These are phyloP conservation scores for Altica lythri DNA, from an alignment of 2,888 invertebrate species.

Conservation along the genomic window DNA sequence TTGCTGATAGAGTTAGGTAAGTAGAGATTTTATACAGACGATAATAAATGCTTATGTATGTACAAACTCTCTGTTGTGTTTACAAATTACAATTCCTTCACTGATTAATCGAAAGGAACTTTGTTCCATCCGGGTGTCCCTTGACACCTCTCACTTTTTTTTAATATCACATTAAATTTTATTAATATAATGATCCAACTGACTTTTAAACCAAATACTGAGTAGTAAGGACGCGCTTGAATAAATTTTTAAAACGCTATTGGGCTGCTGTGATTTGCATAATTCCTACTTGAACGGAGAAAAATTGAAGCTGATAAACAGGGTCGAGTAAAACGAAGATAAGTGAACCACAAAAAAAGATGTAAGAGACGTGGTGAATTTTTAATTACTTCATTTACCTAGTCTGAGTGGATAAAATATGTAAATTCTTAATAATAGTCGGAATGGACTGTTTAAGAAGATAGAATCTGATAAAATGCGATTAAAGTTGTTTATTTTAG, in stretches of 20 bases:
- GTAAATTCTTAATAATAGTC: constrained; percentile 22
- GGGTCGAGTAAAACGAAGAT: too few relatives aligned
- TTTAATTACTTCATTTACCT: constrained; percentile 33
- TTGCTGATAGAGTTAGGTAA: too few relatives aligned
- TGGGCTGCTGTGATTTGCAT: constrained; percentile 30
- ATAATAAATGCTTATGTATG: too few relatives aligned
- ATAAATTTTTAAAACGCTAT: constrained; percentile 31
- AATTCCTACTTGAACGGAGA: constrained; percentile 24
- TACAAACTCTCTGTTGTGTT: too few relatives aligned
- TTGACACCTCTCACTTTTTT: too few relatives aligned
- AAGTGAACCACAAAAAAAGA: constrained; percentile 14
- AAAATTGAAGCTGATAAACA: constrained; percentile 17
- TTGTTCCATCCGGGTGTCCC: too few relatives aligned
- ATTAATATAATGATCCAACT: constrained; percentile 6
- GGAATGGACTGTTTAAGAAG: constrained; percentile 11
- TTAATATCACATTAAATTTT: background rate
- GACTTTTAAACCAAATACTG: background rate
- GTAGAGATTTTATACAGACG: too few relatives aligned
- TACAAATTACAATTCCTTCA: too few relatives aligned
- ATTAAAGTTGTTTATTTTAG: constrained; percentile 10
- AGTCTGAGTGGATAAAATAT: constrained; percentile 18
- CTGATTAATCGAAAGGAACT: too few relatives aligned
- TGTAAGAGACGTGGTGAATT: constrained; percentile 29
- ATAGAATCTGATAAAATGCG: constrained; percentile 11
- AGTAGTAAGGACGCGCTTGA: constrained; percentile 19